A percentile compares a stretch with the other conserved stretches of the same genome.
Conservation (phyloP, 2,888 invertebrate species). For the Diabrotica balteata region DNA sequence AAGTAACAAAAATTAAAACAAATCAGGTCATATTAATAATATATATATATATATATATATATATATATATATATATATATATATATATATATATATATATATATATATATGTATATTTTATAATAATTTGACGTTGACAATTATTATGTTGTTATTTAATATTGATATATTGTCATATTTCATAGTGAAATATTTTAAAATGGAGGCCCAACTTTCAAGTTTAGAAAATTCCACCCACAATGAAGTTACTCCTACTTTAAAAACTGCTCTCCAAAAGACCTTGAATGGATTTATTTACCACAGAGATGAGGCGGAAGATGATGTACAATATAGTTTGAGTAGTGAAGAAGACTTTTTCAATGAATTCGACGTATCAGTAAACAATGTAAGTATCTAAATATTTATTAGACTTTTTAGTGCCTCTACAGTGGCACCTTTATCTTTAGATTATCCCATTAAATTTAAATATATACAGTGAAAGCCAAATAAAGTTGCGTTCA, state of each 20-base stretch:
- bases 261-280: slow-evolving; percentile 52
- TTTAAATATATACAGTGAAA: background rate
- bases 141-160: too few species aligned
- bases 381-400: slow-evolving; percentile 36
- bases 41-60: too few species aligned
- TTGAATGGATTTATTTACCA: slow-evolving; percentile 43
- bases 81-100: too few species aligned
- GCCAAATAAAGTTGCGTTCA: too few species aligned
- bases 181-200: slow-evolving; percentile 21
- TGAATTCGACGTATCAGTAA: slow-evolving; percentile 39
- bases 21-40: too few species aligned
- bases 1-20: too few species aligned
- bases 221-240: slow-evolving; percentile 46
- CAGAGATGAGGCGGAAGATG: slow-evolving; percentile 48
- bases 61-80: too few species aligned
- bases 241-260: slow-evolving; percentile 48
- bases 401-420: background rate
- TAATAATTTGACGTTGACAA: too few species aligned
- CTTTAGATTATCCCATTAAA: background rate
- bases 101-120: too few species aligned
- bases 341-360: slow-evolving; percentile 40
- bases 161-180: background rate
- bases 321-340: slow-evolving; percentile 43
- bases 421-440: background rate
- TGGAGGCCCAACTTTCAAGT: slow-evolving; percentile 52